Evolutionary conservation across 1,140 invertebrate genomes (phyloP).

Genomic region (Myzus persicae): DNA sequence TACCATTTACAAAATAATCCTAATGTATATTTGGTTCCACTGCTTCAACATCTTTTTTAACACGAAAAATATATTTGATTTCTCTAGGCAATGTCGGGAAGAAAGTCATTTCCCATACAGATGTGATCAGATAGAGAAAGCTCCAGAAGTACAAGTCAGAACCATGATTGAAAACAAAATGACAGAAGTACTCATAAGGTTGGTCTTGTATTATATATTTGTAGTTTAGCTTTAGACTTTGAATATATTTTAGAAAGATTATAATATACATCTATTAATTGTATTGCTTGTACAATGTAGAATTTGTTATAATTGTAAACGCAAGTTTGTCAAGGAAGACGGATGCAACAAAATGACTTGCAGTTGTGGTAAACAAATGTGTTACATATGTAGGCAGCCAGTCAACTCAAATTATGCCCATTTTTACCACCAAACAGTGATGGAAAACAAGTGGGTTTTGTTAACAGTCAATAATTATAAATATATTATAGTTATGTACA

Average conservation of each 20-base stretch:
- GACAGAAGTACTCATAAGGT: slow-evolving; percentile 72
- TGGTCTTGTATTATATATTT: background rate
- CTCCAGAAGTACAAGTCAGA: slow-evolving; percentile 68
- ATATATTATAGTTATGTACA: background rate
- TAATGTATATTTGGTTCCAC: too few species aligned
- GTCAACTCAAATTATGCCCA: slow-evolving; percentile 70
- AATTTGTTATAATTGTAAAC: slow-evolving; percentile 70
- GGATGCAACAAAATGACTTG: slow-evolving; percentile 80
- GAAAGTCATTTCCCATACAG: slow-evolving; percentile 71
- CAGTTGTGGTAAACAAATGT: slow-evolving; percentile 73
- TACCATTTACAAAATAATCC: too few species aligned
- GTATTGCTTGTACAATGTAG: slow-evolving; percentile 63
- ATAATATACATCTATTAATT: background rate
- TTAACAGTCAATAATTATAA: background rate
- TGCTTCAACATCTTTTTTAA: too few species aligned
- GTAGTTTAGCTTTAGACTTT: background rate
- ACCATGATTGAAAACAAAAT: slow-evolving; percentile 73
- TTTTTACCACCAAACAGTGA: slow-evolving; percentile 66
- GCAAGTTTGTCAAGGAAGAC: slow-evolving; percentile 71
- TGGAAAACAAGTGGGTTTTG: slow-evolving; percentile 20
- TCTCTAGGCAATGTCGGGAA: slow-evolving; percentile 67
- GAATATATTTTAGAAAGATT: background rate
- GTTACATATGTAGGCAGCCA: slow-evolving; percentile 72
- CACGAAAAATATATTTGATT: slow-evolving; percentile 59
- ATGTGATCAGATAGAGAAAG: slow-evolving; percentile 72